Percentiles rank a stretch among this genome's conserved stretches.
phyloP scores from a whole-genome alignment of 2,888 invertebrate genomes.

The Mycalesis mineus region DNA sequence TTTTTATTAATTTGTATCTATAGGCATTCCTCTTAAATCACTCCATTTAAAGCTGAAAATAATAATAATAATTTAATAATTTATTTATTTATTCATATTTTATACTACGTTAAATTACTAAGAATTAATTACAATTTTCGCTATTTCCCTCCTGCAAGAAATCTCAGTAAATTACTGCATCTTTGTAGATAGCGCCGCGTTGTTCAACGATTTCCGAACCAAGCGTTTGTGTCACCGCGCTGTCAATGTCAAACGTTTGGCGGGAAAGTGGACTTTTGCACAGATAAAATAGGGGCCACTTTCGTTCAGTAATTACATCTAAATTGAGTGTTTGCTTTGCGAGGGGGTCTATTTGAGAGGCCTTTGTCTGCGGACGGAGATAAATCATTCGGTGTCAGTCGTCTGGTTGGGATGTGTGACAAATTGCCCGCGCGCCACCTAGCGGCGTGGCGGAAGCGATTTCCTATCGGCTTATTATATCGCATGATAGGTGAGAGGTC shows the following conservation, averaged over 20 bases:
- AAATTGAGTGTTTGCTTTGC: constrained; percentile 67
- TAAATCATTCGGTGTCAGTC: constrained; percentile 71
- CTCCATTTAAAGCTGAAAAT: too few relatives aligned
- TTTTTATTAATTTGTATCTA: too few relatives aligned
- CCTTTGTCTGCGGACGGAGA: constrained; percentile 61
- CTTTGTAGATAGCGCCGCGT: background rate
- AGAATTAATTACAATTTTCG: background rate
- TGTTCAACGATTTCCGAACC: constrained; percentile 45
- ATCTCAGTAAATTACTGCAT: background rate
- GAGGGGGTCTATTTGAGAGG: constrained; percentile 67
- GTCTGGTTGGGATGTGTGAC: constrained; percentile 63
- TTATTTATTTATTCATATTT: too few relatives aligned
- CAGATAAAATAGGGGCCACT: constrained; percentile 51
- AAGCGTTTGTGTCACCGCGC: constrained; percentile 43
- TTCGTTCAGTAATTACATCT: constrained; percentile 55
- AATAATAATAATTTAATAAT: too few relatives aligned
- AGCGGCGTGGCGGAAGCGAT: constrained; percentile 40
- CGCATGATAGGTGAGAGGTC: constrained; percentile 23
- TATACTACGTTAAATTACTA: too few relatives aligned
- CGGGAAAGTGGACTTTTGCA: constrained; percentile 58
- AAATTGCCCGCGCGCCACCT: constrained; percentile 65
- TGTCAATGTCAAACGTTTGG: constrained; percentile 47
- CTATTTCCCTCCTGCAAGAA: background rate
- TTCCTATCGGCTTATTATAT: constrained; percentile 24
- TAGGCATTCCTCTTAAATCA: too few relatives aligned